A percentile compares a stretch with the other conserved stretches of the same genome.
These are phyloP conservation scores for Betta splendens DNA, from an alignment of 2,797 vertebrate species.

Conservation along the genomic window DNA sequence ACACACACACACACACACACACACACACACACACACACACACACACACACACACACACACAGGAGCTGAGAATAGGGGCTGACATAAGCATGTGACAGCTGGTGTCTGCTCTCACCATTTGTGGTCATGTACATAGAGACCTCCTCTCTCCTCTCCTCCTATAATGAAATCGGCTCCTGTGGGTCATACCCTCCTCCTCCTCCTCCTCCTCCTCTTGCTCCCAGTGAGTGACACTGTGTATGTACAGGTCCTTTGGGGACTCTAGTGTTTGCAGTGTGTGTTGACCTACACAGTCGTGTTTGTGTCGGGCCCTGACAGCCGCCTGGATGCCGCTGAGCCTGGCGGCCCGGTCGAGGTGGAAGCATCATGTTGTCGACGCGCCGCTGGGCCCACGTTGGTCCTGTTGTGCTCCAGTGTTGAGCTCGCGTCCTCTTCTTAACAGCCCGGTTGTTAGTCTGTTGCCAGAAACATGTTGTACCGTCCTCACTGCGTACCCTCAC, in stretches of 20 bases:
- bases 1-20: conserved; percentile 50
- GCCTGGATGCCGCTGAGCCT: conserved; percentile 62
- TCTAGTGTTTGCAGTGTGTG: conserved; percentile 74
- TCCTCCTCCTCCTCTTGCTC: conserved; percentile 57
- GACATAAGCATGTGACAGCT: conserved; percentile 90
- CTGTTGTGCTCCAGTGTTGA: conserved; percentile 24
- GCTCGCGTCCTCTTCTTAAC: too few species aligned
- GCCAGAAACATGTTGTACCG: background rate
- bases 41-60: conserved; percentile 50
- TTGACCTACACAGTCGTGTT: conserved; percentile 74
- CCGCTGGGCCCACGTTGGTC: conserved; percentile 38
- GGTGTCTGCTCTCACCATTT: conserved; percentile 87
- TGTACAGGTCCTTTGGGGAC: conserved; percentile 77
- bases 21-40: conserved; percentile 45
- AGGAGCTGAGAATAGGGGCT: conserved; percentile 82
- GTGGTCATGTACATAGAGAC: conserved; percentile 75
- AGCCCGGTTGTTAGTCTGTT: conserved; percentile 12
- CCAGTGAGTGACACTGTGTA: conserved; percentile 72
- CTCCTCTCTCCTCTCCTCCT: conserved; percentile 26
- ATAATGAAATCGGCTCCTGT: conserved; percentile 64
- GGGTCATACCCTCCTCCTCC: conserved; percentile 50
- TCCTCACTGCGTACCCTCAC: too few species aligned
- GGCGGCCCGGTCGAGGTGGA: conserved; percentile 60
- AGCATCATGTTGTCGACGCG: conserved; percentile 58
- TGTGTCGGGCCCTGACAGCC: conserved; percentile 72